Evolutionary conservation across 2,888 invertebrate species (phyloP), one percentile per base, ranked within the genome.

Genomic region (Troides oblongomaculatus): DNA sequence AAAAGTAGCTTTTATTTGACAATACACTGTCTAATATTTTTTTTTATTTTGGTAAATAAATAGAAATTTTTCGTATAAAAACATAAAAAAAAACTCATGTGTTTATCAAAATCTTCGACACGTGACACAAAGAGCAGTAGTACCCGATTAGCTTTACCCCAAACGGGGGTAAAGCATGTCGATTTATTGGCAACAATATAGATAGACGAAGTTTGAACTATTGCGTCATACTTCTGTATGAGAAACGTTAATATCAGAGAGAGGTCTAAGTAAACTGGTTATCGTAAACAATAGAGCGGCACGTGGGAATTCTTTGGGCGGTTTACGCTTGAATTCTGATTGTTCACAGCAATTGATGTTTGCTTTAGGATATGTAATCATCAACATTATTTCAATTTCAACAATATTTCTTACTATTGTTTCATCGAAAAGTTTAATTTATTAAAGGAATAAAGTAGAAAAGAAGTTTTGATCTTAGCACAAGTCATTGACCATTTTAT

Each of bases 141-240:
- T 83, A 84, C 84, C 81, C 83, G 84, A 86, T 87, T 87, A 85
- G 78, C 74, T 76, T 74, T 80, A 78, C 85, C 86, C 82, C 78
- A 76, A 81, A 79, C 84, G 81, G 81, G 88, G 86, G 86, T 84
- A 85, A 88, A 85, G 70, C 77, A 75, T 78, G 79, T 79, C 81
- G 83, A 82, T 84, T 79, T 79, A 77, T 78, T 74, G 71, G 74
- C 75, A 75, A 67, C 58, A 14, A 72, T 72, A 69, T 71, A 67
- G 62, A 71, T 86, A 82, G 80, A 53, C 53, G n/a, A 79, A 75
- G 64, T 57, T 63, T 74, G 83, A 78, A n/a, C 81, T 77, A 43
- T 66, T 30, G 69, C 53, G 73, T 64, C 68, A 60, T 25, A 58
- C 57, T 18, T 18, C 59, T 39, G 39, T 14, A 21, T 66, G 66